Conservation (phyloP, 2,113 vertebrate genomes). For the Ranitomeya variabilis region DNA sequence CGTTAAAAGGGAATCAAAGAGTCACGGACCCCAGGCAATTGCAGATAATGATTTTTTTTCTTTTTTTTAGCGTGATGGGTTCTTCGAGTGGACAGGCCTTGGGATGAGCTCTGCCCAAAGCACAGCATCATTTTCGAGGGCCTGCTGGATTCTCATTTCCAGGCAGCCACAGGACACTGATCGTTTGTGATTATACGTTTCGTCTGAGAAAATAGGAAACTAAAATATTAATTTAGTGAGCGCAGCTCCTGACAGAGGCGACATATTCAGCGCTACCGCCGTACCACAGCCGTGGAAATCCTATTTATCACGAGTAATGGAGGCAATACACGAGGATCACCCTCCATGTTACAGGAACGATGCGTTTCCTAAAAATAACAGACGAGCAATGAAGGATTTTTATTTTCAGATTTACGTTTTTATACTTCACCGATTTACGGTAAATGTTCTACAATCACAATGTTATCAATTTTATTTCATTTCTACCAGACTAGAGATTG, state of each 20-base stretch:
- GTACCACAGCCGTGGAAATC: constrained; percentile 62
- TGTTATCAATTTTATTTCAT: no score
- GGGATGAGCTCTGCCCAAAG: constrained; percentile 55
- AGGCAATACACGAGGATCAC: constrained; percentile 59
- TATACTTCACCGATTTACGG: no score
- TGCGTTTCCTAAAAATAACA: constrained; percentile 63
- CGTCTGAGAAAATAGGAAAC: constrained; percentile 65
- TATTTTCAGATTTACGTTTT: no score
- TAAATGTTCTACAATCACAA: no score
- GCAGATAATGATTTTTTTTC: constrained; percentile 53
- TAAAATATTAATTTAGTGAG: constrained; percentile 72
- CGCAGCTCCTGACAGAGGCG: constrained; percentile 63
- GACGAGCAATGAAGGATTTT: no score
- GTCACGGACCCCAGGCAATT: constrained; percentile 44
- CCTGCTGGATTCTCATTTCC: constrained; percentile 59
- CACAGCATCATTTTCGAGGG: constrained; percentile 42
- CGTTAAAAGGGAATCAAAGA: constrained; percentile 54
- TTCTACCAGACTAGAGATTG: no score
- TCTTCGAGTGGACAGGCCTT: constrained; percentile 49
- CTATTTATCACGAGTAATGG: constrained; percentile 68
- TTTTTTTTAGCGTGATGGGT: constrained; percentile 43
- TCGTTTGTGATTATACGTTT: constrained; percentile 65
- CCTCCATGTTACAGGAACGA: constrained; percentile 48
- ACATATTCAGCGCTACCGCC: constrained; percentile 58
- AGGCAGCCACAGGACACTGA: constrained; percentile 58